These are phyloP conservation scores for Nannospalax galili DNA, from an alignment of 2,113 vertebrate species.

Conservation along the genomic window DNA sequence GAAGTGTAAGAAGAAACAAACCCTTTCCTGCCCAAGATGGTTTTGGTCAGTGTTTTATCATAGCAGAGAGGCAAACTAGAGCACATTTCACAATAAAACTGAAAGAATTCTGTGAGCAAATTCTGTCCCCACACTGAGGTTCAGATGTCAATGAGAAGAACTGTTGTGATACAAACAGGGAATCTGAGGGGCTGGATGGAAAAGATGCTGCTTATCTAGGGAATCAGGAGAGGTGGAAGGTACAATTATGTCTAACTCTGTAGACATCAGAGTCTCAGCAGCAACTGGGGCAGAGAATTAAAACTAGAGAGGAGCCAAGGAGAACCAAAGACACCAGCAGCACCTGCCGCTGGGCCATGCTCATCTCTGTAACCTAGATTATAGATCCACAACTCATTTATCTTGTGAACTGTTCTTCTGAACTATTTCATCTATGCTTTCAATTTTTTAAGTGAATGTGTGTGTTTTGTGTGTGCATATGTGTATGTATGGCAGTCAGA, in stretches of 20 bases:
- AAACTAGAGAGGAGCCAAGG: background rate
- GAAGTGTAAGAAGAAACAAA: too few relatives aligned
- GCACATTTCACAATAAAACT: conserved; percentile 41
- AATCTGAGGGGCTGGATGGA: background rate
- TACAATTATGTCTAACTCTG: background rate
- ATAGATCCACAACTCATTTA: background rate
- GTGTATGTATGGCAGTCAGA: background rate
- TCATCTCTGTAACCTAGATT: background rate
- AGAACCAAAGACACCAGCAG: background rate
- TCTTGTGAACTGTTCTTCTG: background rate
- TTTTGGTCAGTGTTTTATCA: too few relatives aligned
- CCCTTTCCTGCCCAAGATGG: too few relatives aligned
- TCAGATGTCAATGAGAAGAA: conserved; percentile 6
- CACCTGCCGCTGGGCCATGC: background rate
- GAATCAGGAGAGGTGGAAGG: background rate
- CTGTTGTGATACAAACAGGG: background rate
- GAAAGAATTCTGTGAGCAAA: conserved; percentile 32
- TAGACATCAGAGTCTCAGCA: background rate
- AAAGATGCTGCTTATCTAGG: background rate
- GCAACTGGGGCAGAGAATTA: background rate
- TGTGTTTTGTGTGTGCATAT: background rate
- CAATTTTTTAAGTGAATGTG: background rate
- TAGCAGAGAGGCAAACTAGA: too few relatives aligned
- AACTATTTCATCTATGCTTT: background rate
- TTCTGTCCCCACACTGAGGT: background rate